Base-by-base conservation (phyloP, 2,113 vertebrate genomes). In the Passer montanus region DNA sequence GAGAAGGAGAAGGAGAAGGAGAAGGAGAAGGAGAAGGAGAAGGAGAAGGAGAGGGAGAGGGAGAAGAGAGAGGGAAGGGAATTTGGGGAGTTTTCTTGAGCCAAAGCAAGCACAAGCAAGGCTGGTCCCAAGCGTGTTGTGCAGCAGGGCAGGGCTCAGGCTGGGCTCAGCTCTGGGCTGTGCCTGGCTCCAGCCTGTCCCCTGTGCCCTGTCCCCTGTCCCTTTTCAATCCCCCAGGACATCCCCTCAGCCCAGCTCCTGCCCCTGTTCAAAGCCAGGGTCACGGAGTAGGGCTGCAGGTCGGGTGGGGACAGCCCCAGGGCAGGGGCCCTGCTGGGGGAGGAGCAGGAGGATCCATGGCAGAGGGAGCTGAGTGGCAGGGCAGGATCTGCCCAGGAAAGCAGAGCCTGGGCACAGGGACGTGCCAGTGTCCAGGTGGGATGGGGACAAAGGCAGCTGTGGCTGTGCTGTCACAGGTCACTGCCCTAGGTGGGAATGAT, bases 361-460 rank as follows among this genome's bases (percentile, higher is more conserved):
- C n/a, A 13, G 47, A 21, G 49, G 44, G 49, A 6, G 21, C 55
- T 18, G 43, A 52, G 39, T 7, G n/a, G 21, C 53, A 58, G 31
- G 53, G 12, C 6, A 12, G 73, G 46, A 4, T 1, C 46, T 13
- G 47, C 35, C 33, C 31, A 7, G 52, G 47, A 58, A 11, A 55
- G 20, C 31, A 31, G 7, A 4, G 50, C 27, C 49, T 15, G 72
- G 53, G 23, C 44, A 26, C 55, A 33, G 37, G 13, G 50, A 64
- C 22, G 8, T 28, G 56, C 44, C 41, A 15, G 0, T 9, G 23
- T 17, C 1, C 2, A 15, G 18, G 1, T 28, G 49, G 53, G 47
- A 18, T 41, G 55, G 44, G 55, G 49, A 63, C 56, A 27, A 4
- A 64, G 63, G 56, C 50, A 80, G 55, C 27, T 2, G 2, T 1